phyloP scores from a whole-genome alignment of 1,140 invertebrate species.

The Spodoptera litura region DNA sequence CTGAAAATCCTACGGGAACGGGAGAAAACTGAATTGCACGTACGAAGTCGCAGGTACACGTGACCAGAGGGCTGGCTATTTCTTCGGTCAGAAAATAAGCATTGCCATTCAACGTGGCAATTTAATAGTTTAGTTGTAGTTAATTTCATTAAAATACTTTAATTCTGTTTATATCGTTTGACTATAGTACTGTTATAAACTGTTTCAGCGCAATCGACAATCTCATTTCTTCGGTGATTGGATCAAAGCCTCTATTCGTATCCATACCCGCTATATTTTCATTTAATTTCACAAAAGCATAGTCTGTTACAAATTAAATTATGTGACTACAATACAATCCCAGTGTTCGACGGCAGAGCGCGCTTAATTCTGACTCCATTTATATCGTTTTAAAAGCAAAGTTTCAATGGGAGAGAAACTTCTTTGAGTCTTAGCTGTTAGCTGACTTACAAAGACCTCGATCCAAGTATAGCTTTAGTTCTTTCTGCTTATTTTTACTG shows the following conservation, averaged over 20 bases:
- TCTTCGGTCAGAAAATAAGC: too few species aligned
- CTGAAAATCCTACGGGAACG: too few species aligned
- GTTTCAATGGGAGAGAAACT: neutral
- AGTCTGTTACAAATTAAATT: conserved; percentile 6
- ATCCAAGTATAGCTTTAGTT: neutral
- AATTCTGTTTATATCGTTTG: neutral
- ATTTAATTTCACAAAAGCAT: conserved; percentile 31
- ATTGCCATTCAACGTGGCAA: too few species aligned
- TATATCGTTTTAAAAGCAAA: conserved; percentile 11
- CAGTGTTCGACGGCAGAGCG: neutral
- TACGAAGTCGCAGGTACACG: too few species aligned
- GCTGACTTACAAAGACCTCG: conserved; percentile 1
- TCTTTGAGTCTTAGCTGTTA: neutral
- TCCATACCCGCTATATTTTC: neutral
- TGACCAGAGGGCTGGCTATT: too few species aligned
- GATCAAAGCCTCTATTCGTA: conserved; percentile 10
- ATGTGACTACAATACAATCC: conserved; percentile 16
- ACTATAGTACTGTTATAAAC: neutral
- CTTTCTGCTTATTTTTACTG: neutral
- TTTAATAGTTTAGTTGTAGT: too few species aligned
- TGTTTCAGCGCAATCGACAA: neutral
- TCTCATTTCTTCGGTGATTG: conserved; percentile 9
- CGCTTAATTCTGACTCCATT: neutral
- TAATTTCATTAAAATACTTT: too few species aligned
- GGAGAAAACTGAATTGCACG: too few species aligned